These are phyloP conservation scores for Labia minor DNA, from an alignment of 2,888 invertebrate species.

Conservation along the genomic window DNA sequence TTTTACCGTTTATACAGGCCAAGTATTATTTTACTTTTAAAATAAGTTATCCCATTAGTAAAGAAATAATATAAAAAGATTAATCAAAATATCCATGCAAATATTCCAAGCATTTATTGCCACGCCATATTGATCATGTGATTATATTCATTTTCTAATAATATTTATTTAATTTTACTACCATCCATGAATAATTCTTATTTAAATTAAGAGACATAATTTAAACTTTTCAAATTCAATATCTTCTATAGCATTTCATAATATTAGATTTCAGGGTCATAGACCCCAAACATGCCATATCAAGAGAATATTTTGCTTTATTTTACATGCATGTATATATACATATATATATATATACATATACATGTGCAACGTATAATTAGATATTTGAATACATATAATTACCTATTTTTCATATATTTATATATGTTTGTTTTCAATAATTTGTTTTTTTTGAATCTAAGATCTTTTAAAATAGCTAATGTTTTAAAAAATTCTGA, in stretches of 20 bases:
- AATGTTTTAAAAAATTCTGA: too few species aligned
- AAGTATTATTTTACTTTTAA: background rate
- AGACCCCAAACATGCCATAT: background rate
- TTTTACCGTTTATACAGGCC: background rate
- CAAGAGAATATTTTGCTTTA: background rate
- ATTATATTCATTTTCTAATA: slow-evolving; percentile 19
- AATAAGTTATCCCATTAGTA: too few species aligned
- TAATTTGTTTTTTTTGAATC: too few species aligned
- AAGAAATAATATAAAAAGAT: background rate
- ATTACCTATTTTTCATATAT: too few species aligned
- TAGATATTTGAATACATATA: too few species aligned
- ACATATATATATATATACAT: too few species aligned
- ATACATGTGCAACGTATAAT: too few species aligned
- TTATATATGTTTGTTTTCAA: too few species aligned
- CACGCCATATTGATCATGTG: slow-evolving; percentile 29
- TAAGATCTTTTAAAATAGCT: too few species aligned
- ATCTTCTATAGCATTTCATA: background rate
- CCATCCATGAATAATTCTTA: background rate
- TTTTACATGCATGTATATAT: too few species aligned
- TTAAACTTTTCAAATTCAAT: background rate
- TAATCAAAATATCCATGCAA: background rate
- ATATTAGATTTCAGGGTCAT: background rate
- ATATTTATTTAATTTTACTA: background rate
- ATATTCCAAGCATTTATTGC: slow-evolving; percentile 22
- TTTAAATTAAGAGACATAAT: background rate